Base-by-base conservation (phyloP, 1,140 invertebrate species). In the Trialeurodes vaporariorum region DNA sequence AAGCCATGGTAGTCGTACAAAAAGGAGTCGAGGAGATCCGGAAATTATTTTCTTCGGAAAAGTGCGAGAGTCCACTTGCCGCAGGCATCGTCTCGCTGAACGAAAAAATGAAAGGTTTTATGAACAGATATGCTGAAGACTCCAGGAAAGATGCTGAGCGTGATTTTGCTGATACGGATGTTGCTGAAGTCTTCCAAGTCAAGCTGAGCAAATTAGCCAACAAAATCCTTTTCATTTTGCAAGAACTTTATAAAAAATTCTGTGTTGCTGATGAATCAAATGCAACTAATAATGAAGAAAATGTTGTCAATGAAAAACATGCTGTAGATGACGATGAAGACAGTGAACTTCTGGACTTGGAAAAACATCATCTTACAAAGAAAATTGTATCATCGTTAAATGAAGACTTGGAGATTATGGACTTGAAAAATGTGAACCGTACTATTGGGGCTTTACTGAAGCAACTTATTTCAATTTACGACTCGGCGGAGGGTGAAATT, bases 171-270 rank as follows among this genome's bases (percentile, higher is more conserved):
- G 11, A 22, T 22, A 23, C 67, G 27, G 25, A 68, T 59, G 23
- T 9, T 27, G 64, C 22, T 68, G 62, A 64, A 64, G 2, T 26
- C 12, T 12, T 26, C 26, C n/a, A 59, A n/a, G 2, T 25, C 1
- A 60, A 68, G 58, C 23, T 67, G 12, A 69, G 60, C n/a, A 58
- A 27, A 25, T 68, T 72, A 27, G 21, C 71, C 9, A 70, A 72
- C 63, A 81, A 77, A 49, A 81, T 88, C 72, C 76, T 90, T 1
- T 69, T 88, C 9, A 77, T 82, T 0, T 81, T 91, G 67, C 87
- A 91, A 74, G 84, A 85, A 61, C 77, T 89, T 58, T 87, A 85
- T 71, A 90, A 91, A 75, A 84, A 84, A 69, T 83, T 84, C 63
- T 62, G 13, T 63, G 70, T 70, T 63, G 67, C 67, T 63, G 60